phyloP scores from a whole-genome alignment of 2,888 invertebrate species.

The Mythimna ferrago region DNA sequence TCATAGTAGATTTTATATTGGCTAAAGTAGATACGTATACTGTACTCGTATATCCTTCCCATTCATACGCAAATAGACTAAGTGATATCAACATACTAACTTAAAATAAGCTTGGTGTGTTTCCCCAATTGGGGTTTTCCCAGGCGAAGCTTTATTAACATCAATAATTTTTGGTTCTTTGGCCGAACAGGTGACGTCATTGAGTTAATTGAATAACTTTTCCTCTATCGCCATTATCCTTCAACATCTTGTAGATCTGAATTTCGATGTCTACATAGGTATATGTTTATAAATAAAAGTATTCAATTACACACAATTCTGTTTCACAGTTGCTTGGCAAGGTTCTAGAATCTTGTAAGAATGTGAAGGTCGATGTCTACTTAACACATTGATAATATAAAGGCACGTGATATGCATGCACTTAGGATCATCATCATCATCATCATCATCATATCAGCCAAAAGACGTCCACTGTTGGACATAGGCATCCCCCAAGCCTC shows the following conservation, averaged over 20 bases:
- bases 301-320: neutral
- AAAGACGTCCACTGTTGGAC: too few species aligned
- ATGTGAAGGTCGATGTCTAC: too few species aligned
- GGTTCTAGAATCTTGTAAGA: too few species aligned
- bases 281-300: neutral
- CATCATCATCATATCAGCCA: too few species aligned
- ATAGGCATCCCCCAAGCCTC: too few species aligned
- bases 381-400: too few species aligned
- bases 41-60: neutral
- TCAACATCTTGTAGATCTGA: neutral
- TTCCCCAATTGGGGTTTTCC: constrained; percentile 1
- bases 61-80: neutral
- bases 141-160: neutral
- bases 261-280: neutral
- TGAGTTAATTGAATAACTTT: neutral
- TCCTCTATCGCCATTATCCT: neutral
- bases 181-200: neutral
- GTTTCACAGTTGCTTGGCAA: neutral
- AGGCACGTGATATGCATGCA: too few species aligned
- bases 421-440: too few species aligned
- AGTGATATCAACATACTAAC: neutral
- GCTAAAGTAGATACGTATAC: too few species aligned
- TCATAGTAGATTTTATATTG: neutral
- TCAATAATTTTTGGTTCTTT: neutral
- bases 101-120: neutral